Percentiles rank a stretch among this genome's conserved stretches.
phyloP scores from a whole-genome alignment of 2,888 invertebrate genomes.

The Lypha dubia region DNA sequence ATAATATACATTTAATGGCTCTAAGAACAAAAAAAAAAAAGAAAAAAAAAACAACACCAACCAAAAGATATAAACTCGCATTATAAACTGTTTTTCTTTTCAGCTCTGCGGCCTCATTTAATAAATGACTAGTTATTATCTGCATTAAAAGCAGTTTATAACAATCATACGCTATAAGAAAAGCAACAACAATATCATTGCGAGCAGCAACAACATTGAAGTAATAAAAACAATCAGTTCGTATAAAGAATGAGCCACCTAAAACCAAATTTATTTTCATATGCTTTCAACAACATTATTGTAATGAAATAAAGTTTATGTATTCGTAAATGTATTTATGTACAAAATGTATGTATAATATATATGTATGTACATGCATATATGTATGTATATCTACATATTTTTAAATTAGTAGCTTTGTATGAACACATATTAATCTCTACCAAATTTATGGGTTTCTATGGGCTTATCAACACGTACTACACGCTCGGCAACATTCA shows the following conservation, averaged over 20 bases:
- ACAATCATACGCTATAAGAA: constrained; percentile 61
- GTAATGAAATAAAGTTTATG: background rate
- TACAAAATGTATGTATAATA: background rate
- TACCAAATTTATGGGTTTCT: constrained; percentile 87
- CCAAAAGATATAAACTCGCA: constrained; percentile 24
- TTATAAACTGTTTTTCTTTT: constrained; percentile 60
- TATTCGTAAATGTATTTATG: background rate
- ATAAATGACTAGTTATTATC: constrained; percentile 72
- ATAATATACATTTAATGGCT: constrained; percentile 68
- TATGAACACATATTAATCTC: constrained; percentile 86
- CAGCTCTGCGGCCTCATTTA: constrained; percentile 72
- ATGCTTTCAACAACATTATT: constrained; percentile 6
- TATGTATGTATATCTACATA: background rate
- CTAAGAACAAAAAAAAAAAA: too few relatives aligned
- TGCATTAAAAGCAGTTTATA: constrained; percentile 73
- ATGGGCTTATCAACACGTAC: constrained; percentile 90
- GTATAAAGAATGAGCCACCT: constrained; percentile 53
- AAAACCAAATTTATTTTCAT: constrained; percentile 63
- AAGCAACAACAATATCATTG: constrained; percentile 36
- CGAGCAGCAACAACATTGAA: constrained; percentile 32
- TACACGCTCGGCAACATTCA: constrained; percentile 89
- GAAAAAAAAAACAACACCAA: constrained; percentile 29
- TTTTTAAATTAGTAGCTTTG: too few relatives aligned
- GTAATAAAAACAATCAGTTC: constrained; percentile 43
- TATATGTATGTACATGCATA: background rate